Evolutionary conservation across 2,797 vertebrate genomes (phyloP).

Genomic region (Luscinia megarhynchos): DNA sequence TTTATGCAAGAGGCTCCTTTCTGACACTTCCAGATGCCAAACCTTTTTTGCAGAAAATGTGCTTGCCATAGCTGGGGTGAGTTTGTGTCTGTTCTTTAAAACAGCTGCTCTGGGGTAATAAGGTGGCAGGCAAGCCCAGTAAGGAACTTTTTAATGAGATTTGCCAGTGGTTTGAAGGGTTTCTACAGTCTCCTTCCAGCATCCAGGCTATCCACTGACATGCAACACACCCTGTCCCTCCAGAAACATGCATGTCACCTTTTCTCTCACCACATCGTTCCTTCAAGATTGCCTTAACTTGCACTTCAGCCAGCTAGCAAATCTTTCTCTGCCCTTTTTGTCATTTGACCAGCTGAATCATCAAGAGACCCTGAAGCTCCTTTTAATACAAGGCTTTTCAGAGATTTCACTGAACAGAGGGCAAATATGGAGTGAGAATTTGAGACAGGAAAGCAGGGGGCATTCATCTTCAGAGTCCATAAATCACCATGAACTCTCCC

Average conservation of each 20-base stretch:
- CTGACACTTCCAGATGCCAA: conserved; percentile 81
- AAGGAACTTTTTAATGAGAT: not conserved
- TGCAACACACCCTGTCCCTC: not conserved
- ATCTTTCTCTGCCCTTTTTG: not conserved
- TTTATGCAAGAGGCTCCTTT: conserved; percentile 77
- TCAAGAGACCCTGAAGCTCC: not conserved
- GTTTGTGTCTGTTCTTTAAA: conserved; percentile 8
- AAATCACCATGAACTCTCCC: conserved; percentile 31
- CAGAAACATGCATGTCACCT: not conserved
- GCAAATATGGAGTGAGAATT: not conserved
- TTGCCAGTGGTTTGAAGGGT: not conserved
- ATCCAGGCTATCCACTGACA: not conserved
- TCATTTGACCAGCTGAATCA: conserved; percentile 19
- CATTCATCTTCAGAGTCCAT: conserved; percentile 19
- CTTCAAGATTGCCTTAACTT: not conserved
- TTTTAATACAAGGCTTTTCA: not conserved
- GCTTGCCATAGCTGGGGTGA: not conserved
- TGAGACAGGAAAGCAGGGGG: conserved; percentile 1
- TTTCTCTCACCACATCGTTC: not conserved
- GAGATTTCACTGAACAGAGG: conserved; percentile 5
- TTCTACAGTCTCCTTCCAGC: not conserved
- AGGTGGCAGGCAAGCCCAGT: not conserved
- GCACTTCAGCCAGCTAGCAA: conserved; percentile 24
- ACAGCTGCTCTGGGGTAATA: not conserved
- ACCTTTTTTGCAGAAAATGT: conserved; percentile 57